Base-by-base conservation (phyloP, 1,140 invertebrate species). In the Nasonia longicornis region DNA sequence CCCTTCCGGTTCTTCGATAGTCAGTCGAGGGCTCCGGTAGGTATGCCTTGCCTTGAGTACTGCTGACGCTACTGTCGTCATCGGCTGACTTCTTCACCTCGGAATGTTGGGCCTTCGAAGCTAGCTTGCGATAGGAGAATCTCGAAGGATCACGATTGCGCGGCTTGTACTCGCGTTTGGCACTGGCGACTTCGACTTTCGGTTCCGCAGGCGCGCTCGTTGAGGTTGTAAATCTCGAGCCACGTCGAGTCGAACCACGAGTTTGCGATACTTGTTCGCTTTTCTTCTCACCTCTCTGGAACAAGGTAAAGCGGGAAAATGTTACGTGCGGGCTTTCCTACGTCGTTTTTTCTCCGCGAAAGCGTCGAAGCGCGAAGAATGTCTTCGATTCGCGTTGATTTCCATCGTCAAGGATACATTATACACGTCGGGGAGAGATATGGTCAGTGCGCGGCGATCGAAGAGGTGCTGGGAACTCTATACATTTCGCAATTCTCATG, bases 211-310 rank as follows among this genome's bases (percentile, higher is more conserved):
- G 14, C 2, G 52, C 14, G 20, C 52, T 58, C 52, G 52, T 58
- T n/a, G 52, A n/a, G 1, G 48, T 42, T 4, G 63, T 0, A 7
- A 6, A 26, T 38, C 20, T 66, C 26, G 69, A 73, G 16, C 16
- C 4, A 29, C 11, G 42, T 11, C 69, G 52, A 22, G 31, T n/a
- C 31, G 12, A 77, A 22, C 75, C n/a, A 10, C 52, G 67, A 35
- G 52, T 29, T 35, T 22, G 29, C 4, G 42, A 38, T 42, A 38
- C 10, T 48, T 29, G 26, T 48, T 29, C 35, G 64, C 2, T 6
- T 16, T 77, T 77, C 26, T 72, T 16, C 3, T 42, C 64, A 70
- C 52, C 16, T 38, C 4, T 26, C 79, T 80, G 52, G 4, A 80
- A 80, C 14, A 45, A 58, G 20, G 16, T 6, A 58, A 20, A 6